phyloP scores from a whole-genome alignment of 37 sponge, comb jelly and placozoan genomes.

The Cladorhizidae sp. region DNA sequence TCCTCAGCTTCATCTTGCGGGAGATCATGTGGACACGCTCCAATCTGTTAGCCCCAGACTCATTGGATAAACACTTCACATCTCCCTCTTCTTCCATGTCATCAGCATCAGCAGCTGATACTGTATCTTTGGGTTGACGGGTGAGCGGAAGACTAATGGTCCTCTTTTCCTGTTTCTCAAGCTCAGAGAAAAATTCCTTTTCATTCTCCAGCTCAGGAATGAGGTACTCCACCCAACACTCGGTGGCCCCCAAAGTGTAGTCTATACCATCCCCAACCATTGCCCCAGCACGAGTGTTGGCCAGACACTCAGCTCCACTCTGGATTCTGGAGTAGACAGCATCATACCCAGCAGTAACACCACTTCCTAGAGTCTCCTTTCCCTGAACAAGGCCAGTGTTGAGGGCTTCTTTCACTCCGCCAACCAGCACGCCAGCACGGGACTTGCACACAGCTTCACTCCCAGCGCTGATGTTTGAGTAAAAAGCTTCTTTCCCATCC shows the following conservation, averaged over 20 bases:
- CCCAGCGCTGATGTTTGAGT: constrained; percentile 29
- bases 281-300: constrained; percentile 55
- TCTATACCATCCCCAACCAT: constrained; percentile 61
- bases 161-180: constrained; percentile 26
- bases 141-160: background rate
- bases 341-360: constrained; percentile 17
- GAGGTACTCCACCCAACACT: constrained; percentile 55
- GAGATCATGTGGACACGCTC: constrained; percentile 37
- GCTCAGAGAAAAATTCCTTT: constrained; percentile 38
- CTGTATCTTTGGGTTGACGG: background rate
- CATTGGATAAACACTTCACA: too few species aligned
- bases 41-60: background rate
- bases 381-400: constrained; percentile 15
- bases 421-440: constrained; percentile 39
- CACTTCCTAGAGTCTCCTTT: constrained; percentile 28
- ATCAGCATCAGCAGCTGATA: background rate
- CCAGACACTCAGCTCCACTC: constrained; percentile 18
- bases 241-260: constrained; percentile 38
- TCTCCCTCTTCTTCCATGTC: constrained; percentile 24
- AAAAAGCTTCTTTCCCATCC: constrained; percentile 25
- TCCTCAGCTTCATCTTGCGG: constrained; percentile 43
- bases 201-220: constrained; percentile 50
- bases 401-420: constrained; percentile 27
- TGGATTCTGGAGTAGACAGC: constrained; percentile 25
- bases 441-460: constrained; percentile 33